Evolutionary conservation across 2,113 vertebrate genomes (phyloP).

Genomic region (Dromaius novaehollandiae): DNA sequence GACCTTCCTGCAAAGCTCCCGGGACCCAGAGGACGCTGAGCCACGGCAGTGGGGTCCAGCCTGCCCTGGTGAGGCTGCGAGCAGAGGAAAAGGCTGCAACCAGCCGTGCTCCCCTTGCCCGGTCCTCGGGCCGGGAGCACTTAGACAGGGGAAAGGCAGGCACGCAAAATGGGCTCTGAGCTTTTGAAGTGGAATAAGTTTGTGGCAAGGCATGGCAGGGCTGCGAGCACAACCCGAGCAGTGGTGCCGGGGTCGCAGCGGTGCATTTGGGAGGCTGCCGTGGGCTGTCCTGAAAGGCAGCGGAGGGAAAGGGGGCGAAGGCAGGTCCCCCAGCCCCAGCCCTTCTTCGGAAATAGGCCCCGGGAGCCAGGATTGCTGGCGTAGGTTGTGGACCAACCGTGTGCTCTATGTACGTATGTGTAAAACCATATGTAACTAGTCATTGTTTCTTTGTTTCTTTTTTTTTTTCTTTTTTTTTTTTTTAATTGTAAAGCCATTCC

Average conservation of each 20-base stretch:
- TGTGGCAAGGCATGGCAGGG: fast-evolving
- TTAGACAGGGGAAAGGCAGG: background rate
- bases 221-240: background rate
- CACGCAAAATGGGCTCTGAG: no score
- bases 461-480: background rate
- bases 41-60: background rate
- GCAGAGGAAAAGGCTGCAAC: background rate
- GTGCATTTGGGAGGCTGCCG: background rate
- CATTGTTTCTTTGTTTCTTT: constrained; percentile 81
- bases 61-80: fast-evolving
- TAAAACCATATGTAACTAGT: constrained; percentile 86
- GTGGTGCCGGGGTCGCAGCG: background rate
- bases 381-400: constrained; percentile 63
- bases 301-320: background rate
- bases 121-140: background rate
- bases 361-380: constrained; percentile 12
- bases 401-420: constrained; percentile 80
- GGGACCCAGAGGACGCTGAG: fast-evolving
- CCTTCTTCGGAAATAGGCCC: background rate
- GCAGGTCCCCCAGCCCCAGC: background rate
- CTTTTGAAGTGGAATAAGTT: no score
- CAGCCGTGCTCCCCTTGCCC: background rate
- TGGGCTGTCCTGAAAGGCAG: background rate
- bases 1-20: background rate
- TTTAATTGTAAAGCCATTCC: constrained; percentile 67